A percentile compares a stretch with the other conserved stretches of the same genome.
phyloP scores from a whole-genome alignment of 2,113 vertebrate genomes.

The Centrocercus urophasianus region DNA sequence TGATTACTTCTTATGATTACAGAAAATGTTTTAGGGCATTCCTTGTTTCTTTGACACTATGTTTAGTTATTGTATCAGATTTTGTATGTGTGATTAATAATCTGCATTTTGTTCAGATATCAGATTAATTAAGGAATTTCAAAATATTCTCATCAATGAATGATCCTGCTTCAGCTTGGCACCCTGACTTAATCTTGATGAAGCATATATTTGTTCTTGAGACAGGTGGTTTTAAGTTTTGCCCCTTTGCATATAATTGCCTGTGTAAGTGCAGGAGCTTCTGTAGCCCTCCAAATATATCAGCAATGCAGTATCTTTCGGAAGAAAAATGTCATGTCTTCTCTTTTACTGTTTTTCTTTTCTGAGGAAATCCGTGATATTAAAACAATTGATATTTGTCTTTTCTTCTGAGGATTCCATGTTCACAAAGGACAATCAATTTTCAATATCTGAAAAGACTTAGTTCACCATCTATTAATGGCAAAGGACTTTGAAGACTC shows the following conservation, averaged over 20 bases:
- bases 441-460: not conserved
- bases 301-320: not conserved
- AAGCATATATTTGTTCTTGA: not conserved
- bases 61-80: slow-evolving; percentile 21
- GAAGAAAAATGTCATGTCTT: not conserved
- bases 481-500: not conserved
- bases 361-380: not conserved
- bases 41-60: not conserved
- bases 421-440: not conserved
- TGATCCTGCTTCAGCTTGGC: slow-evolving; percentile 16
- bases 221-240: not conserved
- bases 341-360: not conserved
- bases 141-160: slow-evolving; percentile 8
- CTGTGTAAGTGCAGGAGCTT: not conserved
- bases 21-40: not conserved
- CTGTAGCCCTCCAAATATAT: not conserved
- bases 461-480: not conserved
- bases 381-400: not conserved
- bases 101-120: slow-evolving; percentile 38
- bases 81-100: not conserved
- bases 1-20: not conserved
- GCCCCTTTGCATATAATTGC: not conserved
- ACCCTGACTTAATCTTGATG: slow-evolving; percentile 18
- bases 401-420: not conserved
- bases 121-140: slow-evolving; percentile 54